These are phyloP conservation scores for Prosopocoilus inquinatus DNA, from an alignment of 2,888 invertebrate genomes.

Conservation along the genomic window DNA sequence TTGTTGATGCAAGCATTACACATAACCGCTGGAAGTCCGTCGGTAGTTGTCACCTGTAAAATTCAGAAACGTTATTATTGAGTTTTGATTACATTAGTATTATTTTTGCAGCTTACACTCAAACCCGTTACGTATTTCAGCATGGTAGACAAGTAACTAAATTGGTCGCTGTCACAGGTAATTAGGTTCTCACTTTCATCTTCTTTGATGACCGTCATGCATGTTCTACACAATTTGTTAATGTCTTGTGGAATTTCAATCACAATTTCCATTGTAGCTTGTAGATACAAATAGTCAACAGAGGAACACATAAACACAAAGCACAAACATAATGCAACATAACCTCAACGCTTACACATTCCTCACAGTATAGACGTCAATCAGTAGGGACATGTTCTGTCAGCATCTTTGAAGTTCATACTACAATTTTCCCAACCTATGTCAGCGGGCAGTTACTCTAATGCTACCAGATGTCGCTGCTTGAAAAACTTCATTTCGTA, in stretches of 20 bases:
- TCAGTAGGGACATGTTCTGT: too few species aligned
- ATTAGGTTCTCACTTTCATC: constrained; percentile 17
- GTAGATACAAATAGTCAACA: too few species aligned
- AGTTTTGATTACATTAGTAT: neutral
- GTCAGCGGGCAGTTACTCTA: too few species aligned
- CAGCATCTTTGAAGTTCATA: too few species aligned
- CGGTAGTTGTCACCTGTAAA: constrained; percentile 27
- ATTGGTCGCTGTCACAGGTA: constrained; percentile 12
- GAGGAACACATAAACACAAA: neutral
- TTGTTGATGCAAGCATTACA: constrained; percentile 29
- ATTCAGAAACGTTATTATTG: neutral
- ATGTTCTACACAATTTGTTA: constrained; percentile 30
- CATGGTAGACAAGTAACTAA: constrained; percentile 24
- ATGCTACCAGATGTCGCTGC: too few species aligned
- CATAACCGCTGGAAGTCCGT: constrained; percentile 32
- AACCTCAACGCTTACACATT: constrained; percentile 4
- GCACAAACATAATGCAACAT: constrained; percentile 6
- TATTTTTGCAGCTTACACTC: constrained; percentile 14
- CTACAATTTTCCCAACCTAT: too few species aligned
- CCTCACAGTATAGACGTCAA: too few species aligned
- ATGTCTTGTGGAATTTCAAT: constrained; percentile 30
- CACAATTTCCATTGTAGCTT: constrained; percentile 26
- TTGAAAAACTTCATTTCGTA: too few species aligned
- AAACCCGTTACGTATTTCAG: constrained; percentile 19
- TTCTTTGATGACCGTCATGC: constrained; percentile 25